Evolutionary conservation across 2,888 invertebrate genomes (phyloP).

Genomic region (Drosophila kuntzei): DNA sequence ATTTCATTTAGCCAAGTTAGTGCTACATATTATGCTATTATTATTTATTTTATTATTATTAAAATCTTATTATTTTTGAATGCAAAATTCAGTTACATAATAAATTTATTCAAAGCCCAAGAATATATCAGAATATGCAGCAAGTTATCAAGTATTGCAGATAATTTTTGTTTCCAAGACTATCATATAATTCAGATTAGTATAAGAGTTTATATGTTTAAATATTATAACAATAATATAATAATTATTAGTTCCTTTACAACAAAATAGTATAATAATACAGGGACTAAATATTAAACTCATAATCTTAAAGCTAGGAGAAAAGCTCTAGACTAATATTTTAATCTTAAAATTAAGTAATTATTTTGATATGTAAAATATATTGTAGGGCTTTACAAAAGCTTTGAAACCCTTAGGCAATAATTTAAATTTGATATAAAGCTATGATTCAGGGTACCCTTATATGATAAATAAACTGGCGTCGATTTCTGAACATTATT

Average conservation of each 20-base stretch:
- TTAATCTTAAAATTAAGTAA: no score
- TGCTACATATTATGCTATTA: neutral
- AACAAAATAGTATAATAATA: no score
- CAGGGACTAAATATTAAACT: no score
- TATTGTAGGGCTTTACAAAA: neutral
- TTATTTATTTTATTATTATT: neutral
- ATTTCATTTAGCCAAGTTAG: conserved; percentile 1
- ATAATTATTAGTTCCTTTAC: no score
- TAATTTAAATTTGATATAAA: neutral
- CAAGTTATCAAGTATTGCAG: neutral
- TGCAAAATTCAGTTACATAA: no score
- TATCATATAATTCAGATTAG: no score
- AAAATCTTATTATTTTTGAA: neutral
- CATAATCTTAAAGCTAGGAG: no score
- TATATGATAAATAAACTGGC: neutral
- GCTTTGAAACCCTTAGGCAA: neutral
- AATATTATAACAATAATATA: no score
- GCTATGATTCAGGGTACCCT: neutral
- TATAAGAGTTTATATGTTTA: no score
- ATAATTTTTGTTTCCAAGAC: no score
- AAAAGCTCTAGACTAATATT: no score
- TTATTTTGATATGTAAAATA: no score
- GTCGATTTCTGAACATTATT: neutral
- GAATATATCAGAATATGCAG: neutral
- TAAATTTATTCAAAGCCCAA: neutral